phyloP scores from a whole-genome alignment of 2,113 vertebrate genomes.

The Lagopus leucura region DNA sequence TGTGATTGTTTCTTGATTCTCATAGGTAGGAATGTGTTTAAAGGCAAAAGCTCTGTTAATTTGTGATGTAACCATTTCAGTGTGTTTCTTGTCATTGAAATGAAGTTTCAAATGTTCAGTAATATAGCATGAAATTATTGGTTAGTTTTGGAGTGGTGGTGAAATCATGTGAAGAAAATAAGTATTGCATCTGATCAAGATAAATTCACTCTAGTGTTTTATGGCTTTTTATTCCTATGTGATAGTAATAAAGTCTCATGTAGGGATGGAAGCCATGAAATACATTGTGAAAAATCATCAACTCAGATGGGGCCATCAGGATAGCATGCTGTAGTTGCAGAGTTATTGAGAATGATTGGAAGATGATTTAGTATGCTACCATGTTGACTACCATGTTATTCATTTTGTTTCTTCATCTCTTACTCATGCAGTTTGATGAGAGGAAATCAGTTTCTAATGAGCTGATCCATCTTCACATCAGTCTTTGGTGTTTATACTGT shows the following conservation, averaged over 20 bases:
- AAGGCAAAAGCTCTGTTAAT: conserved; percentile 80
- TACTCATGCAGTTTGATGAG: conserved; percentile 58
- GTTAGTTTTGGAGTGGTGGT: conserved; percentile 85
- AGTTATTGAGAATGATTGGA: conserved; percentile 68
- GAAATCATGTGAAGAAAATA: conserved; percentile 87
- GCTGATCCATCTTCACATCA: conserved; percentile 60
- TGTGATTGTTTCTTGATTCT: conserved; percentile 76
- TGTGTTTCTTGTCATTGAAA: conserved; percentile 80
- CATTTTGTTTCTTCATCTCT: conserved; percentile 72
- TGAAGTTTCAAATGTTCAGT: conserved; percentile 81
- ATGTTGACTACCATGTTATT: conserved; percentile 62
- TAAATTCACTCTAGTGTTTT: conserved; percentile 94
- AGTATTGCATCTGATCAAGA: conserved; percentile 87
- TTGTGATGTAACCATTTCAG: conserved; percentile 81
- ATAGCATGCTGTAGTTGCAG: conserved; percentile 78
- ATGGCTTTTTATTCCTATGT: conserved; percentile 99
- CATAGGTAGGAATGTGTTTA: conserved; percentile 73
- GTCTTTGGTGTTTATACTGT: conserved; percentile 55
- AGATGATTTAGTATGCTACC: conserved; percentile 69
- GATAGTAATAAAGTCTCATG: conserved; percentile 97
- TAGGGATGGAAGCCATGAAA: conserved; percentile 99
- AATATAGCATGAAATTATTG: conserved; percentile 85
- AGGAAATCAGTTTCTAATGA: conserved; percentile 55
- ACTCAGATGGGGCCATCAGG: conserved; percentile 85
- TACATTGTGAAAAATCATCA: conserved; percentile 93